phyloP scores from a whole-genome alignment of 2,797 vertebrate genomes.

The Acomys russatus region DNA sequence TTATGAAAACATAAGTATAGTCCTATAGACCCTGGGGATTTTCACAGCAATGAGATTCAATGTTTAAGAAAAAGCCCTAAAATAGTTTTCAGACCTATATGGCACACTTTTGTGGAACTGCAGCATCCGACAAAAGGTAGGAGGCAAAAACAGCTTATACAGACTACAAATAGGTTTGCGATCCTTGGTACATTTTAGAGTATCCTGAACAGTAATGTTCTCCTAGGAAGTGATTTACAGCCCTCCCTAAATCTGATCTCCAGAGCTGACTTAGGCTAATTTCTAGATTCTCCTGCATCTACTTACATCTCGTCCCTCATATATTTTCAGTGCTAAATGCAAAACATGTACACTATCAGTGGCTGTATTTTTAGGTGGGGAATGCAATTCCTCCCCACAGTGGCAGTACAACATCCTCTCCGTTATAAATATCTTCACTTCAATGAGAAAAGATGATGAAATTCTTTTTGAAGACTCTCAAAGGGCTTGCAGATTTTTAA shows the following conservation, averaged over 20 bases:
- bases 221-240: conserved; percentile 76
- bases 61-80: conserved; percentile 57
- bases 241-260: conserved; percentile 85
- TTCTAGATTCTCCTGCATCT: conserved; percentile 85
- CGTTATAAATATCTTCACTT: conserved; percentile 86
- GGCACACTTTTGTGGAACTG: conserved; percentile 32
- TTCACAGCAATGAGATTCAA: not conserved
- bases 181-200: conserved; percentile 73
- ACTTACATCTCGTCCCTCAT: conserved; percentile 82
- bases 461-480: conserved; percentile 87
- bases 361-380: conserved; percentile 84
- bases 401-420: conserved; percentile 81
- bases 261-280: conserved; percentile 87
- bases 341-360: conserved; percentile 84
- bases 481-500: conserved; percentile 87
- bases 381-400: conserved; percentile 84
- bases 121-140: conserved; percentile 29
- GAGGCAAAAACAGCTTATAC: conserved; percentile 46
- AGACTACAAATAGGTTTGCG: conserved; percentile 53
- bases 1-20: conserved; percentile 37
- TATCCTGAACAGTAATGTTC: conserved; percentile 78
- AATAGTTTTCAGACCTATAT: conserved; percentile 30
- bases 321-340: conserved; percentile 86
- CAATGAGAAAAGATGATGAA: conserved; percentile 87
- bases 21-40: not conserved